These are phyloP conservation scores for Microctonus hyperodae DNA, from an alignment of 2,888 invertebrate genomes.

Conservation along the genomic window DNA sequence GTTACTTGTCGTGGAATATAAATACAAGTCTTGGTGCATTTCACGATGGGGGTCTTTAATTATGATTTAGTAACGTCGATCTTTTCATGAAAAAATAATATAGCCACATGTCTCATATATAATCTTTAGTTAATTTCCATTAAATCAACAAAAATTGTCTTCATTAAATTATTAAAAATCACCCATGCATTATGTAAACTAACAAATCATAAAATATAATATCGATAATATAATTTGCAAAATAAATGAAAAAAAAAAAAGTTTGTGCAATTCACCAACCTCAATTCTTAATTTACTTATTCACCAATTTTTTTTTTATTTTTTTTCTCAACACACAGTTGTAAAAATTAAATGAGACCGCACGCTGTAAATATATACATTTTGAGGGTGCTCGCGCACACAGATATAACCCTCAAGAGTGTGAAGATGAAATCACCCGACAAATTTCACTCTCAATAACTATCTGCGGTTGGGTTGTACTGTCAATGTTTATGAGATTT, in stretches of 20 bases:
- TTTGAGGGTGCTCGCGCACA: constrained; percentile 16
- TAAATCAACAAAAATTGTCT: neutral
- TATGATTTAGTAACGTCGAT: constrained; percentile 38
- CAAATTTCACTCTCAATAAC: constrained; percentile 56
- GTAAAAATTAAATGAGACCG: constrained; percentile 31
- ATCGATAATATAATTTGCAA: too few relatives aligned
- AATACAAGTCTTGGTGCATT: constrained; percentile 27
- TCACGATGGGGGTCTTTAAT: constrained; percentile 31
- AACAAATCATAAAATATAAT: neutral
- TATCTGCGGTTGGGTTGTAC: constrained; percentile 51
- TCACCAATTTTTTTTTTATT: constrained; percentile 23
- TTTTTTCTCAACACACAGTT: constrained; percentile 16
- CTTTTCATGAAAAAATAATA: constrained; percentile 15
- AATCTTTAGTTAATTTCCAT: neutral
- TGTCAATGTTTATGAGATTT: constrained; percentile 59
- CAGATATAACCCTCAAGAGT: constrained; percentile 31
- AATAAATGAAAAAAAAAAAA: neutral
- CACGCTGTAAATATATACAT: constrained; percentile 24
- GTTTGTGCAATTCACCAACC: neutral
- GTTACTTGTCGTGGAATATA: constrained; percentile 34
- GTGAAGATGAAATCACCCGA: constrained; percentile 46
- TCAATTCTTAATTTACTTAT: neutral
- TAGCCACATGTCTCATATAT: neutral
- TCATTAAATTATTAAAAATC: neutral
- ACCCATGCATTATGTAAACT: neutral